These are phyloP conservation scores for Epizoanthus rinbou DNA, from an alignment of 92 coral and sea anemone genomes.

Conservation along the genomic window DNA sequence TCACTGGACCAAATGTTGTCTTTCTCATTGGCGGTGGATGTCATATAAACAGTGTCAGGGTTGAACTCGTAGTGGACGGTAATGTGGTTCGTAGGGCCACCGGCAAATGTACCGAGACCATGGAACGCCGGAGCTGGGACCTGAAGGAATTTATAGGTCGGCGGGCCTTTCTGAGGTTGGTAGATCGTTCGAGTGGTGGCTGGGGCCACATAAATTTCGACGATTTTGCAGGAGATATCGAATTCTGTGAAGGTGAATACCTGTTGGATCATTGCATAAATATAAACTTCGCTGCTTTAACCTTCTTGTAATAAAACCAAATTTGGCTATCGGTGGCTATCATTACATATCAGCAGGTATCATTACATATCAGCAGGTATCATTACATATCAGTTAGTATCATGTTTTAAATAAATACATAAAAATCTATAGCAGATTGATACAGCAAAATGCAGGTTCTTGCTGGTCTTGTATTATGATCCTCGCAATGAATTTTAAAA, in stretches of 20 bases:
- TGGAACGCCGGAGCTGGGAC: slow-evolving; percentile 43
- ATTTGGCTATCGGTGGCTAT: no score
- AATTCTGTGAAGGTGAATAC: slow-evolving; percentile 9
- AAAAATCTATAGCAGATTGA: no score
- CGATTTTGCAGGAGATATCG: slow-evolving; percentile 33
- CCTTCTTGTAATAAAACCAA: no score
- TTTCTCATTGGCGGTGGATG: slow-evolving; percentile 62
- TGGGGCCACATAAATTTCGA: slow-evolving; percentile 58
- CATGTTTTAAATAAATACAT: no score
- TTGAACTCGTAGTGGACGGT: slow-evolving; percentile 38
- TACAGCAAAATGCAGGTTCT: no score
- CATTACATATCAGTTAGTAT: no score
- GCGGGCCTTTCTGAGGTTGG: slow-evolving; percentile 45
- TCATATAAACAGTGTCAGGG: slow-evolving; percentile 26
- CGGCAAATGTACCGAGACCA: slow-evolving; percentile 46
- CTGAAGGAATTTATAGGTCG: slow-evolving; percentile 25
- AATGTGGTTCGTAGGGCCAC: slow-evolving; percentile 29
- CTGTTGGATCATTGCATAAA: not conserved
- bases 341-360: no score
- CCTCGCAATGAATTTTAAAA: no score
- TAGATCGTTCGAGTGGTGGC: slow-evolving; percentile 21
- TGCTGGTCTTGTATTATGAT: no score
- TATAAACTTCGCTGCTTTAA: no score
- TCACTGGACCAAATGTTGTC: slow-evolving; percentile 16
- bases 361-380: no score